Percentiles rank a stretch among this genome's conserved stretches.
Evolutionary conservation across 1,140 invertebrate genomes (phyloP).

Genomic region (Drosophila leontia): DNA sequence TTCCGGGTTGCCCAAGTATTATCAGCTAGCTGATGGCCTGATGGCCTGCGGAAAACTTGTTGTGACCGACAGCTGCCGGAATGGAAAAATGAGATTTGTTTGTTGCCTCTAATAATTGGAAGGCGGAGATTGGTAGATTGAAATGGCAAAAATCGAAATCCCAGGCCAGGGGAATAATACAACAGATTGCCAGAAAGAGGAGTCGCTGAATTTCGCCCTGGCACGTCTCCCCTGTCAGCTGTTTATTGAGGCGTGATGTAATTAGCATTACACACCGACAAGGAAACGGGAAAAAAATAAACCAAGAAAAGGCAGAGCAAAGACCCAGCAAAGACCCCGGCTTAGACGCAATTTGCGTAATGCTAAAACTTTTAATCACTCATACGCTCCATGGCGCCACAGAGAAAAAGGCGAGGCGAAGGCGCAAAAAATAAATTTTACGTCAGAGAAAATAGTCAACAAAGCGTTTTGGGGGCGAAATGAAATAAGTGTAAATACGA

Average conservation of each 20-base stretch:
- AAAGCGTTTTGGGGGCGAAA: constrained; percentile 64
- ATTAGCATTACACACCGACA: constrained; percentile 70
- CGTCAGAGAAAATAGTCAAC: constrained; percentile 55
- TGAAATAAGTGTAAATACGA: constrained; percentile 79
- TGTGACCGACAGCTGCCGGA: constrained; percentile 60
- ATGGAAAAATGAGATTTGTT: constrained; percentile 65
- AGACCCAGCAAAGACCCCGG: constrained; percentile 10
- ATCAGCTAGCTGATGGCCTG: constrained; percentile 70
- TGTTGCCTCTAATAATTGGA: constrained; percentile 67
- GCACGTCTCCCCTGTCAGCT: constrained; percentile 48
- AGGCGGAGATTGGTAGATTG: constrained; percentile 26
- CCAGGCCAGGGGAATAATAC: constrained; percentile 15
- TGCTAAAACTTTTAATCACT: constrained; percentile 81
- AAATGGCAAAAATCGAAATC: constrained; percentile 54
- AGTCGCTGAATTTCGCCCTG: constrained; percentile 25
- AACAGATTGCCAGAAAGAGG: constrained; percentile 1
- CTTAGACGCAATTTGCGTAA: constrained; percentile 76
- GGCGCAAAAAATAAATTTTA: constrained; percentile 42
- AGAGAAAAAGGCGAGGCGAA: constrained; percentile 16
- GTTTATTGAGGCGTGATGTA: constrained; percentile 75
- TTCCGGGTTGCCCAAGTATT: constrained; percentile 51
- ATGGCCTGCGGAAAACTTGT: constrained; percentile 33
- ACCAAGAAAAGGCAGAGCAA: constrained; percentile 1
- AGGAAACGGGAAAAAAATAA: constrained; percentile 13
- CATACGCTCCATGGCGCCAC: constrained; percentile 71